phyloP scores from a whole-genome alignment of 2,888 invertebrate genomes.

The Catocala fraxini region DNA sequence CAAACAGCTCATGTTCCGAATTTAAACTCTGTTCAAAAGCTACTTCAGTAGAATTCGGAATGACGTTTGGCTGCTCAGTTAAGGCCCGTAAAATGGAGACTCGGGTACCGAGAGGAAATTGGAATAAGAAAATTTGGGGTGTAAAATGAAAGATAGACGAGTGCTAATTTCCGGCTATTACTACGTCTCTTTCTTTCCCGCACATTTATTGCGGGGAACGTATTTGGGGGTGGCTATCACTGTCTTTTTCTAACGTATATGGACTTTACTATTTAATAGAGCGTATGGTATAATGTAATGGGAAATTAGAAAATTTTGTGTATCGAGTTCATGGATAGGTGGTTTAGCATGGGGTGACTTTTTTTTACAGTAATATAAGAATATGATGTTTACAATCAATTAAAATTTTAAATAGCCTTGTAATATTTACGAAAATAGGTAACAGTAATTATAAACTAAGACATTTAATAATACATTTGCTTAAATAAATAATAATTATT shows the following conservation, averaged over 20 bases:
- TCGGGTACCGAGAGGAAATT: constrained; percentile 88
- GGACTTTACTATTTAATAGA: constrained; percentile 66
- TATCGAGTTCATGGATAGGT: constrained; percentile 17
- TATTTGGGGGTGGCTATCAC: constrained; percentile 71
- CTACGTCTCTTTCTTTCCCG: constrained; percentile 87
- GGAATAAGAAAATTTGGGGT: constrained; percentile 93
- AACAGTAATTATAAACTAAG: no score
- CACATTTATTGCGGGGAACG: constrained; percentile 81
- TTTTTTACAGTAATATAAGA: no score
- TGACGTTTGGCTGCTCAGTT: constrained; percentile 52
- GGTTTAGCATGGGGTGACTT: not conserved
- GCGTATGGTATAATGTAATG: constrained; percentile 57
- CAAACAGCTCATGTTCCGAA: constrained; percentile 37
- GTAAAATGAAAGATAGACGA: constrained; percentile 93
- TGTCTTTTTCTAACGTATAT: constrained; percentile 79
- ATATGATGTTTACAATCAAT: no score
- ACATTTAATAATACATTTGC: no score
- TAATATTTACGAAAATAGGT: no score
- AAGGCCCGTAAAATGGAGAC: constrained; percentile 67
- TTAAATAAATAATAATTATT: no score
- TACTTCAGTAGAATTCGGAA: constrained; percentile 46
- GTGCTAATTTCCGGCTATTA: constrained; percentile 91
- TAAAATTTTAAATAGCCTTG: no score
- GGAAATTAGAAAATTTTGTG: constrained; percentile 45
- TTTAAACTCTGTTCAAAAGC: constrained; percentile 48